A percentile compares a stretch with the other conserved stretches of the same genome.
Conservation (phyloP, 2,888 invertebrate species). For the Troides oblongomaculatus region DNA sequence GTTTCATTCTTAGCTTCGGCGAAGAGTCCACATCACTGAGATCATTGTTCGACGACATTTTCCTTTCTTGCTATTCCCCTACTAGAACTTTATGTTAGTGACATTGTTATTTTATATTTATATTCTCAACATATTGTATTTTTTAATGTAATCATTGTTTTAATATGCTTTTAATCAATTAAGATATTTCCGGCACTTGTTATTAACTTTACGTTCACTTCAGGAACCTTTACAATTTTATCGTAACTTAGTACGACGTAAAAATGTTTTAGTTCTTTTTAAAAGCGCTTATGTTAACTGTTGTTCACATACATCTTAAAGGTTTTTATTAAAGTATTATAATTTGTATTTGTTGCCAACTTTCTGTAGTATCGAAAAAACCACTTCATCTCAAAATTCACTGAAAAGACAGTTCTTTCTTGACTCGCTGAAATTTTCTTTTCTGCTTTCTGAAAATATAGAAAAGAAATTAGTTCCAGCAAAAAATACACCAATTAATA, state of each 20-base stretch:
- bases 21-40: conserved; percentile 56
- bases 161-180: not conserved
- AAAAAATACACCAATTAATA: no score
- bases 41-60: conserved; percentile 68
- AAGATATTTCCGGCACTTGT: no score
- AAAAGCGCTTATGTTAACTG: not conserved
- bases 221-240: not conserved
- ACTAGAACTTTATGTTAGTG: conserved; percentile 3
- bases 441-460: conserved; percentile 21
- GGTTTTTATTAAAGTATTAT: not conserved
- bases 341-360: not conserved
- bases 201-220: not conserved
- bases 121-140: not conserved
- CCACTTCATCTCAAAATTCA: conserved; percentile 55
- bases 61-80: conserved; percentile 2
- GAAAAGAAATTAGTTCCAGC: not conserved
- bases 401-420: conserved; percentile 49
- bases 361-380: conserved; percentile 37
- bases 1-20: conserved; percentile 67
- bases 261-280: not conserved
- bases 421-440: not conserved
- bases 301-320: not conserved
- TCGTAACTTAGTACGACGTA: not conserved
- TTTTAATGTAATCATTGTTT: not conserved
- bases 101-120: conserved; percentile 9